phyloP scores from a whole-genome alignment of 2,888 invertebrate species.

The Drosophila prostipennis region DNA sequence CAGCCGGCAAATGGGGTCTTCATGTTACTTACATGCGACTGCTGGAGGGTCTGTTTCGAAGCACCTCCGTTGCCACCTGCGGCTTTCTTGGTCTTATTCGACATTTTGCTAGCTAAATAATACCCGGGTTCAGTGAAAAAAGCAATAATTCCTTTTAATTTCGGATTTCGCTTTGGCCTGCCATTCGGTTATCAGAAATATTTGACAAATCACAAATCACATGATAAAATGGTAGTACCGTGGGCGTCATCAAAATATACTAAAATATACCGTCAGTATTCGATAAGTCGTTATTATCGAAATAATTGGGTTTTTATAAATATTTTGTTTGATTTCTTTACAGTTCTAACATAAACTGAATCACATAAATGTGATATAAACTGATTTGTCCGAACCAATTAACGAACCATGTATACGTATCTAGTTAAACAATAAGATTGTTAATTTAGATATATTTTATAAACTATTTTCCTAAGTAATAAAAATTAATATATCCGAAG shows the following conservation, averaged over 20 bases:
- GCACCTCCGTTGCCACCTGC: conserved; percentile 30
- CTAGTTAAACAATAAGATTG: too few relatives aligned
- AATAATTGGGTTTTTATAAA: background rate
- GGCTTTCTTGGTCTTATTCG: conserved; percentile 58
- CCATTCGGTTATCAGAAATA: conserved; percentile 43
- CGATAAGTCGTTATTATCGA: conserved; percentile 2
- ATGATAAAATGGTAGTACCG: conserved; percentile 52
- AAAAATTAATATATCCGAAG: too few relatives aligned
- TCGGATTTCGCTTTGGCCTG: conserved; percentile 50
- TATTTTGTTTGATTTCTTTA: background rate
- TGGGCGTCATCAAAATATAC: background rate
- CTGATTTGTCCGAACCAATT: too few relatives aligned
- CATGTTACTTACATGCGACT: conserved; percentile 56
- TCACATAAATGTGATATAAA: too few relatives aligned
- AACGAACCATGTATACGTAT: too few relatives aligned
- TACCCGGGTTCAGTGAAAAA: conserved; percentile 14
- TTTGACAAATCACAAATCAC: conserved; percentile 58
- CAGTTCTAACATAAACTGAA: too few relatives aligned
- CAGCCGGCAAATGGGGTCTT: conserved; percentile 44
- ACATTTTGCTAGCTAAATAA: conserved; percentile 49
- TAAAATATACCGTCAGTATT: conserved; percentile 7
- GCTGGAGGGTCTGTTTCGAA: conserved; percentile 44
- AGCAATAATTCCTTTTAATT: conserved; percentile 35
- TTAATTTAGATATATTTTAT: too few relatives aligned
- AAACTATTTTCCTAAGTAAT: too few relatives aligned